Base-by-base conservation (phyloP, 2,888 invertebrate species). In the Blera fallax region DNA sequence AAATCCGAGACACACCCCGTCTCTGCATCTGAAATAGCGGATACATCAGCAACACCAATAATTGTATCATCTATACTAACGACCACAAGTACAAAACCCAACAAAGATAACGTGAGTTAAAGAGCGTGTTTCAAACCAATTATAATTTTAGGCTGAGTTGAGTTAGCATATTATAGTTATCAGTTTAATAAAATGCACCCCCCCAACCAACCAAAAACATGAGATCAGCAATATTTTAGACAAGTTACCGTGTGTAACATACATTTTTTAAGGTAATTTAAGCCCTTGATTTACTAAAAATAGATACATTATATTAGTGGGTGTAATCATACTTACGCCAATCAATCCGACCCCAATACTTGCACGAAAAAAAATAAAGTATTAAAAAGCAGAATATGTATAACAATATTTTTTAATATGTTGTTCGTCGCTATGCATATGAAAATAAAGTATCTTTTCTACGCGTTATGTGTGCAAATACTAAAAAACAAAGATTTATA, bases 61-160 rank as follows among this genome's bases (percentile, higher is more conserved):
- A 69, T 7, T 40, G 27, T 43, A 40, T 34, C 74, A 34, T 16
- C 77, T 18, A 21, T 56, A 5, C 14, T 29, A 29, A 29, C 64
- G 37, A 79, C 72, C 54, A 45, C 62, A 62, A 84, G 83, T 84
- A 84, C 83, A 84, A 84, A 84, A 50, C 6, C 73, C 4, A 50
- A 50, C 56, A 67, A 69, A 74, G 67, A 79, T 18, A 69, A 58
- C 54, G 83, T 74, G 60, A 83, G 83, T 78, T 82, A 82, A 67
- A 64, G 27, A 48, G 45, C 16, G 24, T 1, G 10, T 62, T 37
- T 69, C 5, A 27, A 58, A n/a, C 2, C 48, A 48, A 48, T 4
- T 27, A 43, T 43, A 45, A 29, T 32, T 45, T 29, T 56, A 54
- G 21, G 50, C n/a, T 74, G 21, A 16, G 14, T 18, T 27, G 1